phyloP scores from a whole-genome alignment of 1,140 invertebrate species.

The Physella acuta region DNA sequence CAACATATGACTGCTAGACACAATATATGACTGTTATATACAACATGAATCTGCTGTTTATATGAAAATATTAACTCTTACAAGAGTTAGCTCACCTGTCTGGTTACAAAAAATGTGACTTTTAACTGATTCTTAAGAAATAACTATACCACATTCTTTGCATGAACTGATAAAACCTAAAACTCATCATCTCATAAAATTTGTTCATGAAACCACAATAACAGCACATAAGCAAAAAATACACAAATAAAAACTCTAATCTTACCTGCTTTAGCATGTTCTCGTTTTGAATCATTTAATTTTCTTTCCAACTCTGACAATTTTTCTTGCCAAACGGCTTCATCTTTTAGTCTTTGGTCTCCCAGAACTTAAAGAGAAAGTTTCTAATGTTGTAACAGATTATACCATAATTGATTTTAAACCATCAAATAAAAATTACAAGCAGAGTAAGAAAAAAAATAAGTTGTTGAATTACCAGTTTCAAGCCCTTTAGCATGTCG shows the following conservation, averaged over 20 bases:
- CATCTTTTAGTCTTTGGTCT: constrained; percentile 18
- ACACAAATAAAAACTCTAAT: too few relatives aligned
- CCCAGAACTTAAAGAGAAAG: constrained; percentile 19
- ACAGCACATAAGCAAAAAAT: too few relatives aligned
- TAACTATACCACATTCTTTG: too few relatives aligned
- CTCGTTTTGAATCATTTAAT: constrained; percentile 15
- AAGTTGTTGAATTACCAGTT: constrained; percentile 28
- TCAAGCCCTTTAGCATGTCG: constrained; percentile 32
- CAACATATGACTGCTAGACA: not conserved
- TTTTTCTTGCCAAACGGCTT: not conserved
- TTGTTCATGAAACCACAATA: too few relatives aligned
- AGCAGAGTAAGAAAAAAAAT: not conserved
- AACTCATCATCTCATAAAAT: too few relatives aligned
- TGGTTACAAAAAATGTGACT: not conserved
- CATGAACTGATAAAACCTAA: too few relatives aligned
- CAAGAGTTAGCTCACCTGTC: not conserved
- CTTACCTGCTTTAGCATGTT: constrained; percentile 30
- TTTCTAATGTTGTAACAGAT: not conserved
- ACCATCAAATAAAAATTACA: not conserved
- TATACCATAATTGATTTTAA: not conserved
- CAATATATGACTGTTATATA: not conserved
- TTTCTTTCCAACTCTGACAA: constrained; percentile 15
- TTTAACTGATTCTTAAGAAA: not conserved
- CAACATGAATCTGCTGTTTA: not conserved
- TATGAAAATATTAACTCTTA: not conserved